Evolutionary conservation across 2,113 vertebrate species (phyloP), one percentile per base, ranked within the genome.

Genomic region (Lagopus muta): DNA sequence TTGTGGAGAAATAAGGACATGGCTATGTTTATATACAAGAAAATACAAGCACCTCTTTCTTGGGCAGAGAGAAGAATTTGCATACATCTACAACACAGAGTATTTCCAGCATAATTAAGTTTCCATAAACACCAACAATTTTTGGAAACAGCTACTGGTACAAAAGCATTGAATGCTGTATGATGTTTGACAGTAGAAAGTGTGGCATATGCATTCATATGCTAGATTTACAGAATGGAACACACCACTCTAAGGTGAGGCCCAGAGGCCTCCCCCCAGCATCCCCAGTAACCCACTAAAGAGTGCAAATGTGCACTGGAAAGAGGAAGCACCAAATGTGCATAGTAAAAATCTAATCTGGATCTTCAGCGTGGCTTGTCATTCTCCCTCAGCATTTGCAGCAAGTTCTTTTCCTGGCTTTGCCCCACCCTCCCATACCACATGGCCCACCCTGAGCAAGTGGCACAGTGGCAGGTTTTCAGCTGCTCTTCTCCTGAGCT

Each of bases 291-390:
- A 3, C 19, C 30, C n/a, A 32, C 6, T 10, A 32, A 55, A 7
- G 36, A 88, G 40, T 5, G 8, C 8, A 32, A 22, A 42, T 8
- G 7, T 15, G 11, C 0, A 0, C 16, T 50, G 72, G 38, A 40
- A 84, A 47, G 11, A 34, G 19, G 21, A 21, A 93, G 54, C 7
- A 28, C 20, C 38, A 71, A 13, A 12, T 25, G 7, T 40, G 11
- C 27, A 14, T 5, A 43, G 32, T 3, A 47, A 82, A 92, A 52
- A 48, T 34, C 43, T 32, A 21, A 9, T 66, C 27, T 66, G 38
- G 34, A 73, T 48, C 17, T 40, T 4, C n/a, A 13, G 15, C 3
- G 5, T 40, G 28, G 13, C 8, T 71, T 83, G 79, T 82, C 13
- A 6, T 74, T 55, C 25, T 71, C 36, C 6, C 12, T 69, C 54